Evolutionary conservation across 2,888 invertebrate species (phyloP).

Genomic region (Sepiola atlantica): DNA sequence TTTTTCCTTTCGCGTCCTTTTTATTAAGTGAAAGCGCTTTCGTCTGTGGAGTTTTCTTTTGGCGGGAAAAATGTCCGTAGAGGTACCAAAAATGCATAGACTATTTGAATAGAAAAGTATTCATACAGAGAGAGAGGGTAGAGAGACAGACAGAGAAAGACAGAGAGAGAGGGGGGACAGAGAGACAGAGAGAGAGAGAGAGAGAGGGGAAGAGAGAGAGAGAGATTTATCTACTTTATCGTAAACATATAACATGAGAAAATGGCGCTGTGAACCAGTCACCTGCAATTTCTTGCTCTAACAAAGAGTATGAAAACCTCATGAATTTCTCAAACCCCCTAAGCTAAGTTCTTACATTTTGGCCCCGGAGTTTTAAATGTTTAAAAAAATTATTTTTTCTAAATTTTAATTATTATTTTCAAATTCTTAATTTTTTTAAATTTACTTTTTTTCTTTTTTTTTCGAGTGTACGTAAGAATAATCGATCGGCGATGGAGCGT

Average conservation of each 20-base stretch:
- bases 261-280: neutral
- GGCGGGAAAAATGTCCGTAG: too few relatives aligned
- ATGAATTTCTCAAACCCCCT: neutral
- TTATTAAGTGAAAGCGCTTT: too few relatives aligned
- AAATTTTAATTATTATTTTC: too few relatives aligned
- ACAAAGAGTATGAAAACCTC: neutral
- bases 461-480: constrained; percentile 3
- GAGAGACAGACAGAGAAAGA: neutral
- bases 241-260: neutral
- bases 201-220: too few relatives aligned
- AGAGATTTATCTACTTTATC: neutral
- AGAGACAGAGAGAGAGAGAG: too few relatives aligned
- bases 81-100: too few relatives aligned
- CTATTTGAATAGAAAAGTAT: too few relatives aligned
- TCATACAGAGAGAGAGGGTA: too few relatives aligned
- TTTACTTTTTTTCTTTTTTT: neutral
- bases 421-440: too few relatives aligned
- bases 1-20: too few relatives aligned
- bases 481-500: neutral
- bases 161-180: neutral
- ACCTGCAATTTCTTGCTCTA: neutral
- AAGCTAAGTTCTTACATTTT: constrained; percentile 32
- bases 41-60: too few relatives aligned
- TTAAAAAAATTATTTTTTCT: too few relatives aligned
- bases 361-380: neutral